A percentile compares a stretch with the other conserved stretches of the same genome.
phyloP scores from a whole-genome alignment of 2,113 vertebrate species.

The Atrichornis clamosus region DNA sequence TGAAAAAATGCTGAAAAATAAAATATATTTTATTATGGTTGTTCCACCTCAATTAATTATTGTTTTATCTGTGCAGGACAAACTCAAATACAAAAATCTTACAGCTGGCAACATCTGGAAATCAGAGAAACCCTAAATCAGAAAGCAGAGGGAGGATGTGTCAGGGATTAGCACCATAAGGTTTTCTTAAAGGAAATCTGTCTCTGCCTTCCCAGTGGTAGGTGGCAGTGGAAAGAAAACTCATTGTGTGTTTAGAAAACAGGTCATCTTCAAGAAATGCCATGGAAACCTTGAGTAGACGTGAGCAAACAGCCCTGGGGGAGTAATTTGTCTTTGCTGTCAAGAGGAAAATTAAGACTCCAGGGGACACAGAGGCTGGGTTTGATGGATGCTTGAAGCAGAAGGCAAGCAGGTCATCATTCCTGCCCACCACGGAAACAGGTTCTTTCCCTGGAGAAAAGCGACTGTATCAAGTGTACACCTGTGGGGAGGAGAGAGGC shows the following conservation, averaged over 20 bases:
- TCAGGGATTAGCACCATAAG: not conserved
- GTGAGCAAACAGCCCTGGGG: conserved; percentile 37
- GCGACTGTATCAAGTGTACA: not conserved
- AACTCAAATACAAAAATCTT: not conserved
- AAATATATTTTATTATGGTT: not conserved
- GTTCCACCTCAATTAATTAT: not conserved
- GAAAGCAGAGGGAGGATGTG: not conserved
- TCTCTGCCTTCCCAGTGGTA: not conserved
- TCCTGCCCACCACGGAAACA: not conserved
- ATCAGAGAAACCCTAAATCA: not conserved
- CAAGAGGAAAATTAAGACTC: conserved; percentile 59
- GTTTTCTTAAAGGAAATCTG: not conserved
- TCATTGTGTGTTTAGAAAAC: conserved; percentile 20
- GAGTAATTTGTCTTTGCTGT: conserved; percentile 50
- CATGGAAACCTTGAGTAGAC: not conserved
- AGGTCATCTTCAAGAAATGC: conserved; percentile 10
- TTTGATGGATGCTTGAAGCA: conserved; percentile 43
- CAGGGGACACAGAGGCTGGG: not conserved
- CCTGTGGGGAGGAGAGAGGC: not conserved
- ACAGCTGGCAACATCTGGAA: not conserved
- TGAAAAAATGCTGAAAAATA: not conserved
- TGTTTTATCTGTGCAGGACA: not conserved
- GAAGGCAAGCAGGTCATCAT: conserved; percentile 16
- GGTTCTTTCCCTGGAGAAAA: not conserved
- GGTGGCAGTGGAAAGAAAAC: not conserved